Base-by-base conservation (phyloP, 2,113 vertebrate species). In the Amphiprion percula region DNA sequence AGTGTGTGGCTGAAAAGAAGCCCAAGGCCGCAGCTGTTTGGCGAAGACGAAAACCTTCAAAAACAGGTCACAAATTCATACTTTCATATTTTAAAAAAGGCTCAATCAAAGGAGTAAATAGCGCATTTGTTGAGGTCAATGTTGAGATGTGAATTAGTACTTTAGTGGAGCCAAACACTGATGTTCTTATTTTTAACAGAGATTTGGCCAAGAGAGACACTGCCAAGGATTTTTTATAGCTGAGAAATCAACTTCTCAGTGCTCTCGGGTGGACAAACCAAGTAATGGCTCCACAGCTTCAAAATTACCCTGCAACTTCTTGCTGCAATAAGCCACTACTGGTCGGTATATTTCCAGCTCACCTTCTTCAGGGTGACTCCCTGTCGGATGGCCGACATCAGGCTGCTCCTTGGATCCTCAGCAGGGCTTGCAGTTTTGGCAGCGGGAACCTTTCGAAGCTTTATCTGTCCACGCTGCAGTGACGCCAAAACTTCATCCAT, bases 401-500 rank as follows among this genome's bases (percentile, higher is more conserved):
- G 91, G 84, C 1, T 94, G 75, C 96, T 95, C 56, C 94, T 95
- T 6, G 91, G 19, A 2, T 94, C 94, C 1, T 46, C 17, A 0
- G 47, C 74, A 9, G 85, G 44, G 14, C 71, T 4, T 5, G 73
- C 76, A 1, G 26, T 26, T 52, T n/a, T 0, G 10, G 44, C 2
- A 56, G 8, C 0, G 47, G 82, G 55, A 50, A 76, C 94, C 70
- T 87, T 97, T 47, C 90, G 90, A 12, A 97, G 95, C 23, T 84
- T 93, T 63, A 92, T 80, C 58, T 94, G 94, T 26, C 94, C 90
- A 0, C 93, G 94, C 88, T 97, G 96, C 7, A 99, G 80, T 0
- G 97, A 98, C 17, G 97, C 98, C 90, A 99, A 30, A 80, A 99
- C 97, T 54, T 97, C 95, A 21, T 99, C 97, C 98, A 99, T 99